Percentiles rank a stretch among this genome's conserved stretches.
Evolutionary conservation across 2,797 vertebrate genomes (phyloP).

Genomic region (Melanotaenia pygmaea): DNA sequence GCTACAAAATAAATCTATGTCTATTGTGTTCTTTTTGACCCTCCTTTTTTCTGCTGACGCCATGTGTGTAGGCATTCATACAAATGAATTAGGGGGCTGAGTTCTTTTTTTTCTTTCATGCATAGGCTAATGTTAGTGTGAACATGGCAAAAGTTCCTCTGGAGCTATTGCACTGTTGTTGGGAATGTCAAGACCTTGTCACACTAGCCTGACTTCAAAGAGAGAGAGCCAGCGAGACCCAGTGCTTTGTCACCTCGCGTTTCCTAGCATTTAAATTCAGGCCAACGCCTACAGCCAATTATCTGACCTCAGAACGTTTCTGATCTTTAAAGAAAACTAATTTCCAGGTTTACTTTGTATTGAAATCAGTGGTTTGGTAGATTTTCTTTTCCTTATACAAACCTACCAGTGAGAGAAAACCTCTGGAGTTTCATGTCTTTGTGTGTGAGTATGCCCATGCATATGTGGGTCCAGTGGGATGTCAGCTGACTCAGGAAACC

Average conservation of each 20-base stretch:
- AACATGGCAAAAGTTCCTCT: not conserved
- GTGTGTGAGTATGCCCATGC: constrained; percentile 3
- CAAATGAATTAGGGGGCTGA: constrained; percentile 1
- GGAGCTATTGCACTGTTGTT: constrained; percentile 17
- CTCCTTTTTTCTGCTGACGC: rapidly evolving
- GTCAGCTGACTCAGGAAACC: constrained; percentile 58
- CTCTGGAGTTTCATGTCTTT: constrained; percentile 6
- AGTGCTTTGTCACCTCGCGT: not conserved
- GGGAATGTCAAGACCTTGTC: constrained; percentile 24
- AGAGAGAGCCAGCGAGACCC: not conserved
- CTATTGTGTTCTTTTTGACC: not conserved
- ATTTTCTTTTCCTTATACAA: not conserved
- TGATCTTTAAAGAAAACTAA: not conserved
- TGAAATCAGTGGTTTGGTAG: not conserved
- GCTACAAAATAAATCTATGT: not conserved
- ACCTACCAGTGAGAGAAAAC: not conserved
- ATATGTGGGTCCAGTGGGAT: constrained; percentile 22
- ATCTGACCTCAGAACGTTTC: not conserved
- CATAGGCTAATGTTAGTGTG: constrained; percentile 11
- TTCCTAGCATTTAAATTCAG: constrained; percentile 13
- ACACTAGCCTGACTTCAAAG: constrained; percentile 28
- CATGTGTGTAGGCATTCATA: constrained; percentile 2
- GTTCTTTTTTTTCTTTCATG: not conserved
- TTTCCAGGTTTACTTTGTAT: not conserved
- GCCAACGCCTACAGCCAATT: not conserved